Base-by-base conservation (phyloP, 2,888 invertebrate species). In the Eristalinus aeneus region DNA sequence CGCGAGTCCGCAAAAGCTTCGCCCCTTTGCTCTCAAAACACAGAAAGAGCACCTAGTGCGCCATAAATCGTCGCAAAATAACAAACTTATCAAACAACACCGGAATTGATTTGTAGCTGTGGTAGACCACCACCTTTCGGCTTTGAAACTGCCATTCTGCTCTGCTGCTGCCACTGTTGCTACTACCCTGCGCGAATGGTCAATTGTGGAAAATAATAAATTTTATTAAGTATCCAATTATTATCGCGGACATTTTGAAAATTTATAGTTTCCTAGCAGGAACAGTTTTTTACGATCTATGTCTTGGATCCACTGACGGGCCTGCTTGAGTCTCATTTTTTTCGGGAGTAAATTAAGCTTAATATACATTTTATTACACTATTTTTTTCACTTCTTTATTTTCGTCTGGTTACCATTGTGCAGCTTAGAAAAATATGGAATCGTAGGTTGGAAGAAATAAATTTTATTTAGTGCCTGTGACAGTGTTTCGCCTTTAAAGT, bases 141-240 rank as follows among this genome's bases (percentile, higher is more conserved):
- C 72, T 39, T 36, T 69, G 58, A 64, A 58, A 72, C 80, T 71
- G 36, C 68, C 82, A 58, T 74, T 16, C 82, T 63, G 60, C 46
- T 16, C 22, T 12, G 71, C 22, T 32, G 32, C 36, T 31, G 36
- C 31, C 36, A 31, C 36, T 80, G 20, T 10, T 36, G 78, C 76
- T 85, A 76, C 81, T 80, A 85, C 72, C 81, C 77, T 77, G 77
- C 77, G 82, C 82, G 82, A 82, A 86, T 86, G 82, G 82, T 82
- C 86, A 86, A 86, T 86, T 86, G 86, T 86, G 77, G 82, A 86
- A 86, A 82, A 86, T 86, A 86, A 86, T 86, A 86, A 86, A 86
- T 86, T 86, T 86, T 86, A 82, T 86, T 86, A 86, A 86, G 86
- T 86, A 86, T 74, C 86, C 86, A 86, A 86, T 86, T 86, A 86